Base-by-base conservation (phyloP, 1,140 invertebrate genomes). In the Adelges cooleyi region DNA sequence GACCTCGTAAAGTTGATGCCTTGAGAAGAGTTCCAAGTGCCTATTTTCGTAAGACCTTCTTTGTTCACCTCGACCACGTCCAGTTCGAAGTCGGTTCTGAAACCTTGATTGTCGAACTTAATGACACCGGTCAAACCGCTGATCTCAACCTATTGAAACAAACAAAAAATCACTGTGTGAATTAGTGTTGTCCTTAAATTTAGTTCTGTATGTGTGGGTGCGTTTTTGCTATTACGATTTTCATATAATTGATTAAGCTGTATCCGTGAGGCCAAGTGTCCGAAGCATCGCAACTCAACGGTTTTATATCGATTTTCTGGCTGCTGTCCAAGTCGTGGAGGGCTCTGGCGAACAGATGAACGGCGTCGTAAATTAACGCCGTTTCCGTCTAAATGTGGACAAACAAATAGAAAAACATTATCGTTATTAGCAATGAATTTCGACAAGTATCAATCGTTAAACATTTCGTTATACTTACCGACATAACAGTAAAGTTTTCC, bases 241-340 rank as follows among this genome's bases (percentile, higher is more conserved):
- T 95, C 91, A 98, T 96, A 73, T 96, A 97, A 79, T 97, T 97
- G 66, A 95, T 90, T 23, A 98, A 80, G 69, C 89, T 93, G 74
- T 92, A 90, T 54, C 95, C 95, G 72, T 95, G 89, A 6, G 86
- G 86, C 93, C 93, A 97, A 1, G 90, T 91, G 71, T 94, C 86
- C n/a, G 66, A 40, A 3, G 86, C 86, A 69, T 94, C 90, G 73
- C 93, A 97, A 15, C 86, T 90, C 17, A 96, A 78, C 0, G 87
- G 85, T 71, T 87, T 86, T 66, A 92, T 89, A 72, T 91, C 87
- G 49, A 95, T 91, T 72, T 90, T 84, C 73, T 94, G 89, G 40
- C 88, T 92, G 33, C 86, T 84, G 75, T 95, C 90, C 67, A 96
- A 77, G 70, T 93, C 89, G 72, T 93, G 86, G 15, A 97, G 77